Percentiles rank a stretch among this genome's conserved stretches.
Evolutionary conservation across 2,888 invertebrate species (phyloP).

Genomic region (Drosophila lacicola): DNA sequence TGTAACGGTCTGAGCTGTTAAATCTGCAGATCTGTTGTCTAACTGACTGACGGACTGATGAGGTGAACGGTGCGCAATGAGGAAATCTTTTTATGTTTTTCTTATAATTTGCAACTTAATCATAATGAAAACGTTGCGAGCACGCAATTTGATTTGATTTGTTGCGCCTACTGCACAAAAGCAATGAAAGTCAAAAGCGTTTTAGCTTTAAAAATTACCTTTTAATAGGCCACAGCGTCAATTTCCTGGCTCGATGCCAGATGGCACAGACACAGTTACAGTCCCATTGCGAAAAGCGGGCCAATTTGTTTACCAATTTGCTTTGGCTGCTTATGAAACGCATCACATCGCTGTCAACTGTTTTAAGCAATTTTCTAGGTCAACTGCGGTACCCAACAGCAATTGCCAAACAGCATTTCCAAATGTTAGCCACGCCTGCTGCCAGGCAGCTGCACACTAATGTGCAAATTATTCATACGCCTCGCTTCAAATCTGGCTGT

Average conservation of each 20-base stretch:
- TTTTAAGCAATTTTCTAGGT: conserved; percentile 65
- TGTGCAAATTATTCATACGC: conserved; percentile 61
- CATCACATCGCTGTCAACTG: conserved; percentile 16
- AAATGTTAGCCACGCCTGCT: conserved; percentile 3
- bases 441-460: conserved; percentile 49
- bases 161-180: conserved; percentile 45
- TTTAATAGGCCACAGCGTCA: conserved; percentile 64
- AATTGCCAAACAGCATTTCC: conserved; percentile 36
- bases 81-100: conserved; percentile 58
- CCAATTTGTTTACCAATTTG: conserved; percentile 60
- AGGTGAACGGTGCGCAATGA: conserved; percentile 58
- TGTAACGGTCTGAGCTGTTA: conserved; percentile 15
- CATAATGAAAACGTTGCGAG: conserved; percentile 38
- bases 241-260: conserved; percentile 68
- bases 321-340: conserved; percentile 43
- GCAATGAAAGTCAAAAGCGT: conserved; percentile 56
- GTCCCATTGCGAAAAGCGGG: conserved; percentile 50
- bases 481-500: conserved; percentile 22
- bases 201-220: conserved; percentile 53
- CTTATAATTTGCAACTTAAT: conserved; percentile 42
- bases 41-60: conserved; percentile 34
- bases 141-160: conserved; percentile 40
- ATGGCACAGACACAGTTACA: conserved; percentile 32
- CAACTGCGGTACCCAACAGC: conserved; percentile 19
- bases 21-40: conserved; percentile 24